Percentiles rank a stretch among this genome's conserved stretches.
Conservation (phyloP, 2,113 vertebrate genomes). For the Hyaena hyaena region DNA sequence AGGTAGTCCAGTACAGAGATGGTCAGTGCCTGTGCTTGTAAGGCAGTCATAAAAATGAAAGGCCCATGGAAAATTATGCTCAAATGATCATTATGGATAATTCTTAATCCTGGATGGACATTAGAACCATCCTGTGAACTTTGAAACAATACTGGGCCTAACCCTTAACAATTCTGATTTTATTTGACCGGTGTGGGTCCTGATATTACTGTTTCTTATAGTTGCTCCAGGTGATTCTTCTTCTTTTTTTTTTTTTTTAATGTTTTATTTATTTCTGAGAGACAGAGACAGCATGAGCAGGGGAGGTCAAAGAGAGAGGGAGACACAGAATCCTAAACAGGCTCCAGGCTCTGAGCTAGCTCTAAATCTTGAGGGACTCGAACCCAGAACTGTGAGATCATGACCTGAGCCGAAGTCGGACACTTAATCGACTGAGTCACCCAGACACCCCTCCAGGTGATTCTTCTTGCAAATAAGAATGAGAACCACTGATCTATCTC, state of each 20-base stretch:
- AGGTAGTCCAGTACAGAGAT: not conserved
- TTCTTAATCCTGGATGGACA: not conserved
- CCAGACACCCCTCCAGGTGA: not conserved
- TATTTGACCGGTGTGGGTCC: not conserved
- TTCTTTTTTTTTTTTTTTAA: no score
- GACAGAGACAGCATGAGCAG: no score
- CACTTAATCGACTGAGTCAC: no score
- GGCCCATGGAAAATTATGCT: not conserved
- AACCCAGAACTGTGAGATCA: no score
- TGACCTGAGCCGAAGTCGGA: no score
- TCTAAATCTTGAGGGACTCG: no score
- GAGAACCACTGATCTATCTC: not conserved
- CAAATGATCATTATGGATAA: not conserved
- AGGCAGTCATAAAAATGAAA: not conserved
- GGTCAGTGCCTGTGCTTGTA: not conserved
- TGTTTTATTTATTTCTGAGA: no score
- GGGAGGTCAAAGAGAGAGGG: no score
- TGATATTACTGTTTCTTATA: not conserved
- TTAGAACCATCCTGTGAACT: not conserved
- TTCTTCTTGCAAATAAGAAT: not conserved
- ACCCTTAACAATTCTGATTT: not conserved
- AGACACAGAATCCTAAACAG: no score
- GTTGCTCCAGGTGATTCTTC: not conserved
- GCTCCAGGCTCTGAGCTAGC: no score
- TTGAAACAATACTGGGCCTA: not conserved